A percentile compares a stretch with the other conserved stretches of the same genome.
Evolutionary conservation across 2,113 vertebrate species (phyloP).

Genomic region (Tupaia chinensis): DNA sequence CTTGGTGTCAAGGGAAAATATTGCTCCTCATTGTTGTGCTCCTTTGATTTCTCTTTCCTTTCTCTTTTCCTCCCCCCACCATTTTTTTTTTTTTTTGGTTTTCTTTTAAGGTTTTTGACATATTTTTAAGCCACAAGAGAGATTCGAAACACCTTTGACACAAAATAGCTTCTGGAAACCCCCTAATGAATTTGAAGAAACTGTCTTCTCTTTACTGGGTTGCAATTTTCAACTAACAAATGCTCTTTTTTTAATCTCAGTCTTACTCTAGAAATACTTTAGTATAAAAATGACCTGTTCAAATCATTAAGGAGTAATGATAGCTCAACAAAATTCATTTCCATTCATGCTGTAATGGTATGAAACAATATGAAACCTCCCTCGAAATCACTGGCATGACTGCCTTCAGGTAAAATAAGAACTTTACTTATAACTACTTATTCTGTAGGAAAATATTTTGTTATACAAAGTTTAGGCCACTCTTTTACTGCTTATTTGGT

Average conservation of each 20-base stretch:
- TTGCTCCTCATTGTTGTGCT: conserved; percentile 81
- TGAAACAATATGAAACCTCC: not conserved
- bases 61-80: not conserved
- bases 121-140: conserved; percentile 76
- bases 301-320: not conserved
- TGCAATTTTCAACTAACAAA: conserved; percentile 73
- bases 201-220: conserved; percentile 59
- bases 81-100: not conserved
- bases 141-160: conserved; percentile 52
- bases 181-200: conserved; percentile 50
- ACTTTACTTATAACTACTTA: not conserved
- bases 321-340: not conserved
- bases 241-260: not conserved
- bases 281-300: not conserved
- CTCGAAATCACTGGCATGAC: not conserved
- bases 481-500: not conserved
- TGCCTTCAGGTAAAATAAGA: not conserved
- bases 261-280: conserved; percentile 18
- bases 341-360: not conserved
- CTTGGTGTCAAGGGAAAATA: conserved; percentile 89
- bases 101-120: conserved; percentile 75
- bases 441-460: not conserved
- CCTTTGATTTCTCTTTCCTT: conserved; percentile 78
- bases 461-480: not conserved
- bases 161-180: conserved; percentile 63